phyloP scores from a whole-genome alignment of 2,113 vertebrate species.

The Ptilorrhoa leucosticta region DNA sequence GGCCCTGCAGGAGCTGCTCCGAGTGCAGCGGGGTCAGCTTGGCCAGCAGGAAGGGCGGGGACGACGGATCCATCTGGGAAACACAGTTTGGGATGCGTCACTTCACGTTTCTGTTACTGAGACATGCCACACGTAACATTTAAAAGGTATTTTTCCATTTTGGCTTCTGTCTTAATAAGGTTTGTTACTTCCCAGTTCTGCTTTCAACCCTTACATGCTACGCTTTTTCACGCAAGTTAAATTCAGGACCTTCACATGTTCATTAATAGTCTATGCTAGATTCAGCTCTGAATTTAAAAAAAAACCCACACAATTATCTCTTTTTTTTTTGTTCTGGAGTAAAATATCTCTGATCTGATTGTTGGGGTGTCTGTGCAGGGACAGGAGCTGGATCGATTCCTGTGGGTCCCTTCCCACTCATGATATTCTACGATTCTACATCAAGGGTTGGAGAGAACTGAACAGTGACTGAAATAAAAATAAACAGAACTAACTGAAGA shows the following conservation, averaged over 20 bases:
- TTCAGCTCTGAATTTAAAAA: neutral
- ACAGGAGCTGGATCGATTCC: neutral
- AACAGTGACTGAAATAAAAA: neutral
- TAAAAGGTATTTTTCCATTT: neutral
- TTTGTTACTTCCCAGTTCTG: neutral
- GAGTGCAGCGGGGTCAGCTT: constrained; percentile 93
- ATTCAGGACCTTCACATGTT: neutral
- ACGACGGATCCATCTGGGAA: constrained; percentile 92
- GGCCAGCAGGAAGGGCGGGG: constrained; percentile 95
- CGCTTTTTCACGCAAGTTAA: fast-evolving
- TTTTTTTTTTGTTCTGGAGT: neutral
- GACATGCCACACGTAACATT: fast-evolving
- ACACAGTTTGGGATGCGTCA: fast-evolving
- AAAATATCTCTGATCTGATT: neutral
- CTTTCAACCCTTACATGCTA: fast-evolving
- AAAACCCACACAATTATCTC: fast-evolving
- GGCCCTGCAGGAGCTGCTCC: constrained; percentile 94
- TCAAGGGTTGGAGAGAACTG: neutral
- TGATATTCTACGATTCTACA: too few species aligned
- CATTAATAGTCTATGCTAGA: neutral
- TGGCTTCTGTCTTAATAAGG: neutral
- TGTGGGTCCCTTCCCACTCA: neutral
- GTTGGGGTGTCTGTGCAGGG: neutral
- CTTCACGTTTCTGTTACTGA: fast-evolving
- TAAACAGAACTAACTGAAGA: neutral